Percentiles rank a stretch among this genome's conserved stretches.
phyloP scores from a whole-genome alignment of 2,888 invertebrate species.

The Lasioglossum figueresi region DNA sequence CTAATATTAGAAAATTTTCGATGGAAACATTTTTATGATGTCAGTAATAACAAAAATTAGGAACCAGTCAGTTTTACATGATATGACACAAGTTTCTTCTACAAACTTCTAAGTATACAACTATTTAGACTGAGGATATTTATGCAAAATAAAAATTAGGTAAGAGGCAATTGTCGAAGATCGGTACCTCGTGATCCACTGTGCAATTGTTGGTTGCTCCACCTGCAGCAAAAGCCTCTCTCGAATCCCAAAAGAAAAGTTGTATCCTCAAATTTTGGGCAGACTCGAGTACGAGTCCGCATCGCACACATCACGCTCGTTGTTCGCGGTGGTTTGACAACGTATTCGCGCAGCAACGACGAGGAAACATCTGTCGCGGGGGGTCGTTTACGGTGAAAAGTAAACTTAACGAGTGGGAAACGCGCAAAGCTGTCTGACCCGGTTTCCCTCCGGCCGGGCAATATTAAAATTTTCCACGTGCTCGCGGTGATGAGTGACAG shows the following conservation, averaged over 20 bases:
- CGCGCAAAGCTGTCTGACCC: slow-evolving; percentile 14
- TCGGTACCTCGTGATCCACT: background rate
- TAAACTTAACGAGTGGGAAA: slow-evolving; percentile 22
- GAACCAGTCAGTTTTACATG: too few relatives aligned
- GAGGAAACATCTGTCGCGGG: slow-evolving; percentile 28
- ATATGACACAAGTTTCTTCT: too few relatives aligned
- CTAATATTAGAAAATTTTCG: too few relatives aligned
- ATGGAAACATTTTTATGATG: too few relatives aligned
- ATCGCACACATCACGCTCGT: background rate
- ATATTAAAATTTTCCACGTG: slow-evolving; percentile 55
- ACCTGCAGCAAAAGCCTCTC: background rate
- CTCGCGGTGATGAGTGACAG: slow-evolving; percentile 12
- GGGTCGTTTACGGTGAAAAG: slow-evolving; percentile 25
- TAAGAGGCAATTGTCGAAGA: too few relatives aligned
- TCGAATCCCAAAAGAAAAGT: background rate
- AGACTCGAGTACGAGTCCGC: background rate
- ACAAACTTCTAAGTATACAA: too few relatives aligned
- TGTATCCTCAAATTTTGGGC: background rate
- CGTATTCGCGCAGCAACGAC: slow-evolving; percentile 4
- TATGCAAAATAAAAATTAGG: too few relatives aligned
- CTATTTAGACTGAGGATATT: too few relatives aligned
- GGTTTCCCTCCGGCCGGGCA: slow-evolving; percentile 20
- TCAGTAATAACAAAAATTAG: too few relatives aligned
- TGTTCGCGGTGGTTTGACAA: background rate
- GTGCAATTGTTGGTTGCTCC: background rate